Percentiles rank a stretch among this genome's conserved stretches.
Evolutionary conservation across 2,888 invertebrate genomes (phyloP).

Genomic region (Lepidonotus clava): DNA sequence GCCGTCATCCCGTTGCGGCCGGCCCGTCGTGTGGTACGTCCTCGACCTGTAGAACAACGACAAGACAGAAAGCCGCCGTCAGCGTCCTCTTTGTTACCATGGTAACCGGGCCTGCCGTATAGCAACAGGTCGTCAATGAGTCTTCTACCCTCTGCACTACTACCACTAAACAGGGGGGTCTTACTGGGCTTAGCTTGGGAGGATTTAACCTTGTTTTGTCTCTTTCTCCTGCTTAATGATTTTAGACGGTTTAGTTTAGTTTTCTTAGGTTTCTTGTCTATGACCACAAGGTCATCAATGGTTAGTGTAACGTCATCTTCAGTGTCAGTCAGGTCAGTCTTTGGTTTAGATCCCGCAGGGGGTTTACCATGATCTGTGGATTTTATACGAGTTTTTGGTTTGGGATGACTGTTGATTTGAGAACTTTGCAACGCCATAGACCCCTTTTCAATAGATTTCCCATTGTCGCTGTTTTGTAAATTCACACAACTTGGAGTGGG

Average conservation of each 20-base stretch:
- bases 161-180: neutral
- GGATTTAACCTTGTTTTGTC: neutral
- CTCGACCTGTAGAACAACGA: slow-evolving; percentile 8
- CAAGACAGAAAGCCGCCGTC: neutral
- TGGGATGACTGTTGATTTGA: too few species aligned
- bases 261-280: slow-evolving; percentile 16
- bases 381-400: too few species aligned
- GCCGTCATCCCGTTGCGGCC: slow-evolving; percentile 21
- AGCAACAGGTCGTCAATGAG: slow-evolving; percentile 26
- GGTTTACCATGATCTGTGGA: too few species aligned
- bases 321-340: neutral
- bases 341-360: neutral
- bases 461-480: too few species aligned
- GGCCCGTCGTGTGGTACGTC: neutral
- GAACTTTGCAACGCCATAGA: too few species aligned
- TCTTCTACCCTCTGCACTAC: neutral
- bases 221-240: neutral
- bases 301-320: neutral
- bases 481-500: too few species aligned
- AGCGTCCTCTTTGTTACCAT: neutral
- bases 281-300: neutral
- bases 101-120: neutral
- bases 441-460: too few species aligned
- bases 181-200: neutral
- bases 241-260: neutral